Evolutionary conservation across 2,113 vertebrate species (phyloP).

Genomic region (Climacteris rufus): DNA sequence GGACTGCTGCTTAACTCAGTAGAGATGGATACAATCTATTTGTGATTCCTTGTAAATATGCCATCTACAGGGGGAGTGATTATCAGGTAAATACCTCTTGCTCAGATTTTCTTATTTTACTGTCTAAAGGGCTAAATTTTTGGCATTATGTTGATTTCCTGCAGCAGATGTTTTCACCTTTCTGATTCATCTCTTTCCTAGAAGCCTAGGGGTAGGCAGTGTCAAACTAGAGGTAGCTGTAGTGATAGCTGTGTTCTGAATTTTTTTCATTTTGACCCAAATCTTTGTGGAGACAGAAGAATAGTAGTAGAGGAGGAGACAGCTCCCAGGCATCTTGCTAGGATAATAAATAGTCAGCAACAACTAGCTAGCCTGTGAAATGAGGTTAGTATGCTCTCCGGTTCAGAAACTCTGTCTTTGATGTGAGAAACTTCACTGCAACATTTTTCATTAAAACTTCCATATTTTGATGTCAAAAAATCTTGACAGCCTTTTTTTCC

Average conservation of each 20-base stretch:
- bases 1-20: slow-evolving; percentile 37
- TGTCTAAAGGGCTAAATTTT: not conserved
- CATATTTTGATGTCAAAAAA: not conserved
- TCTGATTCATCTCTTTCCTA: not conserved
- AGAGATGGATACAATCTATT: slow-evolving; percentile 6
- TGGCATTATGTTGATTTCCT: not conserved
- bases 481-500: not conserved
- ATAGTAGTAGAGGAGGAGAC: not conserved
- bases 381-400: not conserved
- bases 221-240: not conserved
- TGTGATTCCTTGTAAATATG: slow-evolving; percentile 41
- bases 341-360: not conserved
- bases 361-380: not conserved
- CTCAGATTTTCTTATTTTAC: not conserved
- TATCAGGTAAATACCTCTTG: slow-evolving; percentile 47
- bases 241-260: not conserved
- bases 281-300: not conserved
- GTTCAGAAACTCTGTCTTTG: not conserved
- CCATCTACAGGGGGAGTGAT: not conserved
- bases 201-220: not conserved
- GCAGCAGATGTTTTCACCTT: not conserved
- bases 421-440: not conserved
- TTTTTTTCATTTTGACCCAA: not conserved
- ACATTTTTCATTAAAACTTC: not conserved
- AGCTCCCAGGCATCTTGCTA: not conserved